Evolutionary conservation across 2,113 vertebrate genomes (phyloP), one percentile per base, ranked within the genome.

Genomic region (Seriola aureovittata): DNA sequence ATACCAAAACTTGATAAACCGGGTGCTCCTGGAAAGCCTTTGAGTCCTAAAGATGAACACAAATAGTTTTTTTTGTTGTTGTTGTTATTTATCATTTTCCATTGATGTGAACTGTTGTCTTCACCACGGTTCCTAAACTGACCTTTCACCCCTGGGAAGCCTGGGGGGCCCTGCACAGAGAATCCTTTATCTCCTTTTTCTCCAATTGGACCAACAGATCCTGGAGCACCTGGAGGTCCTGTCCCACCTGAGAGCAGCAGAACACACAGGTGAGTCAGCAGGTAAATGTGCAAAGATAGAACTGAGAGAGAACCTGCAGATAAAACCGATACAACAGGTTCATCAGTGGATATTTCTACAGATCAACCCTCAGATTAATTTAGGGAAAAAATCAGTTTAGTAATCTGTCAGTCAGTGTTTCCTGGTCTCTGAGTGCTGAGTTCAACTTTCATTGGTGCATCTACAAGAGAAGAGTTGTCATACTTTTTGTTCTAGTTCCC

Each of bases 61-160:
- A 38, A 38, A 38, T 1, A 38, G 5, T 38, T 38, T 38, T 8
- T 38, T 38, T 38, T 38, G 23, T 38, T 38, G 38, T 38, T 38
- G 1, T 38, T 38, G 14, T 16, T 36, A 13, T 17, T 25, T 5
- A 21, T 59, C 10, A 40, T 29, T 10, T 19, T 60, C 13, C 13
- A 14, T 32, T 14, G 7, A 36, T 16, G 48, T 11, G 38, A 44
- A 52, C 4, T 38, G 14, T 25, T 62, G 36, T 19, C 23, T 59
- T 50, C 7, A 58, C 13, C 1, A 16, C 2, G 8, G 10, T 42
- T 72, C 21, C 23, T 14, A 3, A 23, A 57, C 54, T 88, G 14
- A 95, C 95, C 96, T 94, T 94, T 95, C 34, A 62, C 55, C 50
- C 95, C 96, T 12, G 85, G 70, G n/a, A 64, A 71, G 50, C 95